Percentiles rank a stretch among this genome's conserved stretches.
These are phyloP conservation scores for Colistium nudipinnis DNA, from an alignment of 2,113 vertebrate genomes.

Conservation along the genomic window DNA sequence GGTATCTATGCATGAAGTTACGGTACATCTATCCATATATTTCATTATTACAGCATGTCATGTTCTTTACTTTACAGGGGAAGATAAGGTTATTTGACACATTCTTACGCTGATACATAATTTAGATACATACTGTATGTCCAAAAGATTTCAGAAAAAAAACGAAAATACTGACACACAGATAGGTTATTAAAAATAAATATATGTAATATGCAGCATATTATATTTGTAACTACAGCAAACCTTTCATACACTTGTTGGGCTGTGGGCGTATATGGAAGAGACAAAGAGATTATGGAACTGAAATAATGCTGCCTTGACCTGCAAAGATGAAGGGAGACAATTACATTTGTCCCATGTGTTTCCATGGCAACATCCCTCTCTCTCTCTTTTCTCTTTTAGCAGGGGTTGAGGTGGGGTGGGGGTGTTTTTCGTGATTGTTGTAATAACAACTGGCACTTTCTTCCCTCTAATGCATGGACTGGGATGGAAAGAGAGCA, in stretches of 20 bases:
- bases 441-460: slow-evolving; percentile 37
- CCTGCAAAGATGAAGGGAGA: slow-evolving; percentile 67
- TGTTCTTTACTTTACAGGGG: background rate
- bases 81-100: background rate
- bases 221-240: slow-evolving; percentile 43
- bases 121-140: background rate
- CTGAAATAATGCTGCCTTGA: slow-evolving; percentile 48
- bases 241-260: slow-evolving; percentile 3
- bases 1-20: slow-evolving; percentile 9
- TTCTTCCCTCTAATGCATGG: slow-evolving; percentile 28
- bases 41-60: background rate
- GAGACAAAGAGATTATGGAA: too few relatives aligned
- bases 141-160: too few relatives aligned
- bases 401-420: background rate
- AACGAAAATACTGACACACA: background rate
- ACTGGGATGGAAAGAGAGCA: slow-evolving; percentile 1
- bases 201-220: slow-evolving; percentile 7
- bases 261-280: too few relatives aligned
- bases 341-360: slow-evolving; percentile 65
- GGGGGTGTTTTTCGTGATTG: background rate
- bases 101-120: background rate
- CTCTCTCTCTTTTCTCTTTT: background rate
- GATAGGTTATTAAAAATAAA: slow-evolving; percentile 21
- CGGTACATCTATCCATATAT: background rate
- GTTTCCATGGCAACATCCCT: slow-evolving; percentile 72